Conservation (phyloP, 2,888 invertebrate genomes). For the Drosophila nr. medialis region DNA sequence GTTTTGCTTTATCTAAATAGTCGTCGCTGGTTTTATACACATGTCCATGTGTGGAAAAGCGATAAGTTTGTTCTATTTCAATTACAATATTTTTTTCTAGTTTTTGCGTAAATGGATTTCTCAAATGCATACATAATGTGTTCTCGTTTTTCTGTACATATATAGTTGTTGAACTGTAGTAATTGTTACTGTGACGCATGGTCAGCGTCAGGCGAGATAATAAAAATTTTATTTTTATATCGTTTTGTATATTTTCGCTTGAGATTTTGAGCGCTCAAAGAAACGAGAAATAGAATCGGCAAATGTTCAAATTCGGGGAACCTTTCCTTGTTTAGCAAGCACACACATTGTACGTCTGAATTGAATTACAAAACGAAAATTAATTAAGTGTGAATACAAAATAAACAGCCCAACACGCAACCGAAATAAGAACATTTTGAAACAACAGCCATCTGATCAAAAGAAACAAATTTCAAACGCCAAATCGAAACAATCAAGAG, state of each 20-base stretch:
- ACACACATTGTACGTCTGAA: constrained; percentile 34
- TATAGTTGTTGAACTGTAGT: constrained; percentile 39
- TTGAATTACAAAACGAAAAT: constrained; percentile 58
- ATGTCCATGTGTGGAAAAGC: constrained; percentile 45
- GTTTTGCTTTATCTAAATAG: constrained; percentile 69
- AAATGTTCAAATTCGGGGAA: constrained; percentile 33
- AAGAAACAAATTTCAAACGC: constrained; percentile 51
- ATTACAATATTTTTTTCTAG: constrained; percentile 50
- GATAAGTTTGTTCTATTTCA: constrained; percentile 49
- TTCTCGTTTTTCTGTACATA: constrained; percentile 18
- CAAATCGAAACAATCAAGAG: constrained; percentile 24
- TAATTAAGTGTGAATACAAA: constrained; percentile 70
- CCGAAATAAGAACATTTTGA: constrained; percentile 23
- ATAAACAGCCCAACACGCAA: constrained; percentile 47
- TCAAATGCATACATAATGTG: constrained; percentile 24
- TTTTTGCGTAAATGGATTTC: constrained; percentile 43
- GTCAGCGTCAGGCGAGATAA: constrained; percentile 54
- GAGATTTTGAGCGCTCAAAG: constrained; percentile 19
- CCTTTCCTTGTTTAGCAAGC: constrained; percentile 19
- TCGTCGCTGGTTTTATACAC: constrained; percentile 64
- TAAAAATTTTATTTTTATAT: constrained; percentile 65
- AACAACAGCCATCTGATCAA: constrained; percentile 54
- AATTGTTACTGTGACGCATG: constrained; percentile 53
- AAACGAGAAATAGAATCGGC: constrained; percentile 7
- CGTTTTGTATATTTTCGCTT: constrained; percentile 38